phyloP scores from a whole-genome alignment of 2,888 invertebrate species.

The Drosophila acutilabella region DNA sequence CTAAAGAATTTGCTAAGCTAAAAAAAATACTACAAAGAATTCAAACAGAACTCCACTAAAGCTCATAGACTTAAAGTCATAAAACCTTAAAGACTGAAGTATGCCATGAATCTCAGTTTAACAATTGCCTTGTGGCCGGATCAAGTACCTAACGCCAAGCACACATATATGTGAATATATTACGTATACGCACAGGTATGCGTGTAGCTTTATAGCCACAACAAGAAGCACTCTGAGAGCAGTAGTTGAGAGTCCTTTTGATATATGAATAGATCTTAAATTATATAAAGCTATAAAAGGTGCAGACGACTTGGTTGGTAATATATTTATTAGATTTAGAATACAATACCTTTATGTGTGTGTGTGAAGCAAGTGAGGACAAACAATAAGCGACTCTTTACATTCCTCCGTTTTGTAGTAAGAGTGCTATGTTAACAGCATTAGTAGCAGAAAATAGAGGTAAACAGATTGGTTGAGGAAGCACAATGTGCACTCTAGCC shows the following conservation, averaged over 20 bases:
- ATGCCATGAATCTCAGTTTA: not conserved
- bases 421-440: conserved; percentile 46
- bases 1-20: too few relatives aligned
- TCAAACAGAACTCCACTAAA: too few relatives aligned
- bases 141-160: not conserved
- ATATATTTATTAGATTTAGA: conserved; percentile 64
- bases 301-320: conserved; percentile 35
- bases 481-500: conserved; percentile 11
- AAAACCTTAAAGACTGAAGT: not conserved
- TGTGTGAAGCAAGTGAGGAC: conserved; percentile 13
- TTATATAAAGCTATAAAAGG: conserved; percentile 41
- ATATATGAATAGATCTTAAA: conserved; percentile 38
- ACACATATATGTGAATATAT: not conserved
- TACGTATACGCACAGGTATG: conserved; percentile 9
- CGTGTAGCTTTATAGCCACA: conserved; percentile 37
- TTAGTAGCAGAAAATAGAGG: conserved; percentile 30
- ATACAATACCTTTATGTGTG: conserved; percentile 43
- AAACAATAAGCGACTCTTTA: conserved; percentile 7
- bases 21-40: too few relatives aligned
- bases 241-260: conserved; percentile 26
- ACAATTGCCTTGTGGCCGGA: not conserved
- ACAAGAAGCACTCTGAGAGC: conserved; percentile 16
- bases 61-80: not conserved
- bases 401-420: conserved; percentile 6
- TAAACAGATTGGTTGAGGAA: conserved; percentile 1